phyloP scores from a whole-genome alignment of 1,140 invertebrate genomes.

The Trichonephila clavata region DNA sequence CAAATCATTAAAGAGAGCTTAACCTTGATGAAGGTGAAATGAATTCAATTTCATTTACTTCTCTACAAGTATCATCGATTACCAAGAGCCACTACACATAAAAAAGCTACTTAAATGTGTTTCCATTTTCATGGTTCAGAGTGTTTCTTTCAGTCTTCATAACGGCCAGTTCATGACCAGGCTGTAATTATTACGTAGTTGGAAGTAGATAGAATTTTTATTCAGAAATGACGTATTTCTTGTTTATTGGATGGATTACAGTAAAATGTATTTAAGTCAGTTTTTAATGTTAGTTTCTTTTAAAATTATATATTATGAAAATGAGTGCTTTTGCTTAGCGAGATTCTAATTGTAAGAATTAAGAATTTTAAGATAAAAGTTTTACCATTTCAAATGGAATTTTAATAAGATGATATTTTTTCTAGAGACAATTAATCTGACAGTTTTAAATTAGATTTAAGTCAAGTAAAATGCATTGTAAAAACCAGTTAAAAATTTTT shows the following conservation, averaged over 20 bases:
- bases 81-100: not conserved
- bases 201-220: not conserved
- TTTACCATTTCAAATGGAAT: too few relatives aligned
- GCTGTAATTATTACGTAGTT: not conserved
- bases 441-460: too few relatives aligned
- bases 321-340: too few relatives aligned
- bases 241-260: not conserved
- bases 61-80: slow-evolving; percentile 38
- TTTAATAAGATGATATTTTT: too few relatives aligned
- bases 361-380: too few relatives aligned
- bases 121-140: not conserved
- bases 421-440: too few relatives aligned
- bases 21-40: slow-evolving; percentile 34
- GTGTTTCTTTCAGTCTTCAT: not conserved
- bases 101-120: not conserved
- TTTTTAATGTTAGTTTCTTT: too few relatives aligned
- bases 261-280: too few relatives aligned
- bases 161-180: not conserved
- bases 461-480: too few relatives aligned
- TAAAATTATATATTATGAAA: too few relatives aligned
- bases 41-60: not conserved
- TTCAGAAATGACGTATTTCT: not conserved
- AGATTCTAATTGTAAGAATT: too few relatives aligned
- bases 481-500: too few relatives aligned
- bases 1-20: slow-evolving; percentile 10